Conservation (phyloP, 2,888 invertebrate species). For the Sipha maydis region DNA sequence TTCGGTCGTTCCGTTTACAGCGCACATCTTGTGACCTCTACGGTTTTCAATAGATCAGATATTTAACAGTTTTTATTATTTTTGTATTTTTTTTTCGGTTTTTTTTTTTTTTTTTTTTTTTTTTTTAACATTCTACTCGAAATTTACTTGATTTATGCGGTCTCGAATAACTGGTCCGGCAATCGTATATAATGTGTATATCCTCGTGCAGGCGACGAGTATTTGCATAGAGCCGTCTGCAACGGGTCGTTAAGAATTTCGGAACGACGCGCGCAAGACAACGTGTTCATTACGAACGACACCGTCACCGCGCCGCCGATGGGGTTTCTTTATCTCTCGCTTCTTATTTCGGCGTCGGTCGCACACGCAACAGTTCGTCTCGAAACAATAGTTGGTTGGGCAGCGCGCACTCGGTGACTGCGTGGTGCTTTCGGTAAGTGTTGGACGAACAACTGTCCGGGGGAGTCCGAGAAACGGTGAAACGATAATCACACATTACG, state of each 20-base stretch:
- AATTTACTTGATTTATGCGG: slow-evolving; percentile 58
- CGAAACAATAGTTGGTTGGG: neutral
- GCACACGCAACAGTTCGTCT: neutral
- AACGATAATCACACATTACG: neutral
- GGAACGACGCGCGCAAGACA: slow-evolving; percentile 11
- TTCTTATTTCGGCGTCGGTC: neutral
- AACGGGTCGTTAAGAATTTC: slow-evolving; percentile 44
- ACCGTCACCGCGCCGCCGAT: neutral
- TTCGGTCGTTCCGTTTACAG: slow-evolving; percentile 9
- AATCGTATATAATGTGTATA: neutral
- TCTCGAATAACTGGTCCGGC: slow-evolving; percentile 59
- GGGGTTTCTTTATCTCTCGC: neutral
- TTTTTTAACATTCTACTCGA: slow-evolving; percentile 39
- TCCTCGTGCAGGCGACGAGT: neutral
- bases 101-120: slow-evolving; percentile 16
- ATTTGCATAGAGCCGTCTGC: slow-evolving; percentile 41
- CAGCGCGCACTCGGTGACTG: neutral
- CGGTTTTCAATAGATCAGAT: slow-evolving; percentile 37
- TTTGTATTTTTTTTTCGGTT: neutral
- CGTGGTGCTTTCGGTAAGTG: neutral
- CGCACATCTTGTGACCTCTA: slow-evolving; percentile 5
- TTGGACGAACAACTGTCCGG: neutral
- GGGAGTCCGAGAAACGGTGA: neutral
- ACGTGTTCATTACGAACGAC: slow-evolving; percentile 33
- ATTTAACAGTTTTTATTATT: neutral